Conservation (phyloP, 2,888 invertebrate species). For the Latheticus oryzae region DNA sequence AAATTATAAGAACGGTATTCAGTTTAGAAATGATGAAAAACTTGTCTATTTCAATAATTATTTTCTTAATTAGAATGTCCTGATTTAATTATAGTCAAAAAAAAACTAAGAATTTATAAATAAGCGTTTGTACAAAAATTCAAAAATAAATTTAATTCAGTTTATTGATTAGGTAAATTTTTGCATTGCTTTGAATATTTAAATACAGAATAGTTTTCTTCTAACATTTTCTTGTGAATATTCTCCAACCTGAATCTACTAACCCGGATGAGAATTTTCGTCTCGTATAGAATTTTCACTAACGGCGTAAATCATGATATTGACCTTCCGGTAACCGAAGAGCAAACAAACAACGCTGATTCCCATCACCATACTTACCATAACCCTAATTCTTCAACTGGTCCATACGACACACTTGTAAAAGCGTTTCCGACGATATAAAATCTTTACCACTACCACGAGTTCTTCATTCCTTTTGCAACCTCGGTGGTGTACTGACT, state of each 20-base stretch:
- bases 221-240: slow-evolving; percentile 3
- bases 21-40: too few relatives aligned
- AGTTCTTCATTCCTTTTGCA: slow-evolving; percentile 62
- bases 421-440: slow-evolving; percentile 60
- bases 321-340: slow-evolving; percentile 53
- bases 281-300: slow-evolving; percentile 57
- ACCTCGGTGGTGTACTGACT: slow-evolving; percentile 61
- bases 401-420: slow-evolving; percentile 65
- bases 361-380: slow-evolving; percentile 46
- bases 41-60: too few relatives aligned
- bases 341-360: slow-evolving; percentile 52
- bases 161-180: too few relatives aligned
- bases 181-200: too few relatives aligned
- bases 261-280: slow-evolving; percentile 34
- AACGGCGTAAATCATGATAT: slow-evolving; percentile 51
- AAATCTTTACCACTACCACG: slow-evolving; percentile 61
- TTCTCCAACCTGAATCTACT: slow-evolving; percentile 8
- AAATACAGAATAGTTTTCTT: too few relatives aligned
- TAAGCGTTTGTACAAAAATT: too few relatives aligned
- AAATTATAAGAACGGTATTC: too few relatives aligned
- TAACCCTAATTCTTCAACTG: slow-evolving; percentile 65
- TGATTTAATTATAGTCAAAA: too few relatives aligned
- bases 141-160: too few relatives aligned
- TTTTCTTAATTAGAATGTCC: too few relatives aligned
- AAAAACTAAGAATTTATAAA: too few relatives aligned